A percentile compares a stretch with the other conserved stretches of the same genome.
Evolutionary conservation across 2,888 invertebrate species (phyloP).

Genomic region (Polyploca ridens): DNA sequence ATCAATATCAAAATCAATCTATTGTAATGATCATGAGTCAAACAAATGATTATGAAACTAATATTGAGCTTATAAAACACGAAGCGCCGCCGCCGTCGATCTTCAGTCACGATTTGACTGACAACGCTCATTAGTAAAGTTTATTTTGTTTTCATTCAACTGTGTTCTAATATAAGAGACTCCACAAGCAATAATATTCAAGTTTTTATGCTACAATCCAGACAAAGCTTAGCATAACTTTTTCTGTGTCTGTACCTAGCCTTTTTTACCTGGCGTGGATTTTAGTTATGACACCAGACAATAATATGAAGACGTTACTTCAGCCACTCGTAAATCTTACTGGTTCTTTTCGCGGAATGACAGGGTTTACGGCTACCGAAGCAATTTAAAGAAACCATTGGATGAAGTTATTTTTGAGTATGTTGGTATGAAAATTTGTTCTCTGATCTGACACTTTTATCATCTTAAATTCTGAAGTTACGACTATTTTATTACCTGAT

Average conservation of each 20-base stretch:
- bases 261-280: not conserved
- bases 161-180: conserved; percentile 21
- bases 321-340: conserved; percentile 68
- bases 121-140: conserved; percentile 73
- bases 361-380: conserved; percentile 64
- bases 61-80: conserved; percentile 50
- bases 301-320: conserved; percentile 51
- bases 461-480: not conserved
- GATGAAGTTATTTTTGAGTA: conserved; percentile 53
- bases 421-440: conserved; percentile 40
- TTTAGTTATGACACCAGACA: conserved; percentile 22
- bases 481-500: conserved; percentile 1
- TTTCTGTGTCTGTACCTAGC: conserved; percentile 1
- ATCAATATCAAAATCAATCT: conserved; percentile 76
- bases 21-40: conserved; percentile 68
- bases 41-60: conserved; percentile 76
- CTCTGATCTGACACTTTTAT: conserved; percentile 21
- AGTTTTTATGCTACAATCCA: conserved; percentile 1
- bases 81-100: conserved; percentile 18
- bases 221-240: not conserved
- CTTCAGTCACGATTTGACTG: conserved; percentile 59
- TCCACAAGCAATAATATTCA: not conserved
- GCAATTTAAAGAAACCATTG: conserved; percentile 61
- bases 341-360: conserved; percentile 63
- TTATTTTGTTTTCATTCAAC: conserved; percentile 68